phyloP scores from a whole-genome alignment of 2,797 vertebrate genomes.

The Staurois parvus region DNA sequence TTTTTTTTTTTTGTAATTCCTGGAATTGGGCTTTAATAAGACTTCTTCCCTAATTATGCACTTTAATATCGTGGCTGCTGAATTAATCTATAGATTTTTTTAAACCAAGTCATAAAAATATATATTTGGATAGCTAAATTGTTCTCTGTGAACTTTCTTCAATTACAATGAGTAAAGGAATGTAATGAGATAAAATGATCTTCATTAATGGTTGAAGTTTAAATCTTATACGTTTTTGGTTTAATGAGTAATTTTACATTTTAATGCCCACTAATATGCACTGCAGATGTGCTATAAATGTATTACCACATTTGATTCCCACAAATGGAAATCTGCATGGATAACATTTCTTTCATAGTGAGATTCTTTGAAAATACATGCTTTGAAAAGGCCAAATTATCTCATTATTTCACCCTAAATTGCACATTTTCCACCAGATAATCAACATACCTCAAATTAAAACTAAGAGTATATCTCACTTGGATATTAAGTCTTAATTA shows the following conservation, averaged over 20 bases:
- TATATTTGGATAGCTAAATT: not conserved
- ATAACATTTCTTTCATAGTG: not conserved
- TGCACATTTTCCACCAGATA: not conserved
- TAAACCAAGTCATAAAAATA: not conserved
- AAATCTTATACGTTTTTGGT: not conserved
- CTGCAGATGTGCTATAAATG: conserved; percentile 13
- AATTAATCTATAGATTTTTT: not conserved
- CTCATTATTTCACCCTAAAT: not conserved
- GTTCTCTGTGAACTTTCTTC: not conserved
- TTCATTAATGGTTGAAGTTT: conserved; percentile 1
- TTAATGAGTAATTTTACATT: conserved; percentile 27
- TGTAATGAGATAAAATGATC: conserved; percentile 15
- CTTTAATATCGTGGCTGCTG: no score
- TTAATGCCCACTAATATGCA: conserved; percentile 28
- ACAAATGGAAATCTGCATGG: not conserved
- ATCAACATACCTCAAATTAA: not conserved
- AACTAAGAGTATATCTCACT: not conserved
- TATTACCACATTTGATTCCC: conserved; percentile 9
- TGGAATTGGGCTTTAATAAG: not conserved
- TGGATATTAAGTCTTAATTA: not conserved
- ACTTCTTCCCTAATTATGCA: not conserved
- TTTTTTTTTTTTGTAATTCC: no score
- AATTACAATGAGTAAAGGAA: not conserved
- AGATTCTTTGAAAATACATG: not conserved
- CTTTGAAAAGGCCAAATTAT: not conserved